Base-by-base conservation (phyloP, 1,140 invertebrate genomes). In the Magallana gigas region DNA sequence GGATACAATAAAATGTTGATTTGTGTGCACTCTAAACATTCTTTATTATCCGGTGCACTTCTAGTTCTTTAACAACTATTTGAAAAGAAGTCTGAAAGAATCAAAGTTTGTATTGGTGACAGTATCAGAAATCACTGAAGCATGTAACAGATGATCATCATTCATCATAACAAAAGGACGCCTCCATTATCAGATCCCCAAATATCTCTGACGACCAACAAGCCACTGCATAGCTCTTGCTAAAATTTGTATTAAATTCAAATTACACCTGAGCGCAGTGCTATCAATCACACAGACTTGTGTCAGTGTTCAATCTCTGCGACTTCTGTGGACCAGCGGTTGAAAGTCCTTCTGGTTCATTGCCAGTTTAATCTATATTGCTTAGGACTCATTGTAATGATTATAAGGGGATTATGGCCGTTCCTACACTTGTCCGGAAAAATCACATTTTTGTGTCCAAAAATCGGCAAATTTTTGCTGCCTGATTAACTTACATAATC, bases 401-500 rank as follows among this genome's bases (percentile, higher is more conserved):
- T 76, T 29, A 29, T 48, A 23, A 48, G 23, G 23, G 68, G 68
- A 76, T 76, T 76, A 76, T 29, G 36, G 68, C 11, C 68, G 16
- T 64, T 36, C 68, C 23, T 76, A 76, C 68, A 76, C 23, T 76
- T 11, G 11, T 76, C 18, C 68, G 8, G 36, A 8, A 4, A 23
- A 76, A 9, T 76, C 68, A 29, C 23, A 76, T 36, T 76, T 76
- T 29, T 76, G 23, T 48, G 36, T 48, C 36, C 36, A 76, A 18
- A 76, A 76, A 76, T 76, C 68, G 12, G 68, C 68, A 29, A 76
- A 76, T 29, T 76, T 48, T 76, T 76, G 23, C 36, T 76, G 68
- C 68, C 23, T 76, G 68, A 76, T 76, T 76, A 76, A 76, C 68
- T 76, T 76, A 76, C 68, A 76, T 76, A 76, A 76, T 76, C 68